These are phyloP conservation scores for Cryptocheilus praepositus DNA, from an alignment of 2,888 invertebrate genomes.

Conservation along the genomic window DNA sequence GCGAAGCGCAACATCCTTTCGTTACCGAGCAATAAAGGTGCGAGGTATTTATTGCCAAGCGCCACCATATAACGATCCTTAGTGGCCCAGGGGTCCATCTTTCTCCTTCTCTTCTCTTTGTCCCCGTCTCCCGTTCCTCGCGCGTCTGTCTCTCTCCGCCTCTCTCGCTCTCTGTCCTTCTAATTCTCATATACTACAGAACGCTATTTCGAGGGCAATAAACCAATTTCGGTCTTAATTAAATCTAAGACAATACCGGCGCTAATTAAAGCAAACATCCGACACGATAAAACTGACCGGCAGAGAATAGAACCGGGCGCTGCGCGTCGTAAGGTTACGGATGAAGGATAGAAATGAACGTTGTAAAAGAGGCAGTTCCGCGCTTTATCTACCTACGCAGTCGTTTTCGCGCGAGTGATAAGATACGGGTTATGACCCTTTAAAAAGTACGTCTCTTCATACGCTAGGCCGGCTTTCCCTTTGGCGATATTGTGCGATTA, in stretches of 20 bases:
- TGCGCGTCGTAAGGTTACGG: not conserved
- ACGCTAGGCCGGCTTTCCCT: too few species aligned
- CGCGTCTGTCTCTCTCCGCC: not conserved
- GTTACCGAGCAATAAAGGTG: constrained; percentile 57
- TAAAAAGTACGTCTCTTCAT: too few species aligned
- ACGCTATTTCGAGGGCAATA: constrained; percentile 58
- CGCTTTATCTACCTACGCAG: constrained; percentile 39
- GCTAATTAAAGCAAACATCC: constrained; percentile 70
- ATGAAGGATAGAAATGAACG: constrained; percentile 24
- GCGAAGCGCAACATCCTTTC: constrained; percentile 18
- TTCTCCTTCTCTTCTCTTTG: not conserved
- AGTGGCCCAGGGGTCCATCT: constrained; percentile 14
- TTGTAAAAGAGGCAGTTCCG: constrained; percentile 47
- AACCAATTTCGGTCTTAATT: constrained; percentile 72
- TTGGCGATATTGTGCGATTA: not conserved
- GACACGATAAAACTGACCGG: constrained; percentile 58
- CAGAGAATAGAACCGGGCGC: constrained; percentile 21
- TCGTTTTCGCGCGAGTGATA: too few species aligned
- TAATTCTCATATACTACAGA: not conserved
- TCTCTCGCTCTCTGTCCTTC: not conserved
- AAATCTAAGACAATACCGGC: constrained; percentile 68
- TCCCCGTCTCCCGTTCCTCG: not conserved
- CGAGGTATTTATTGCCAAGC: constrained; percentile 64
- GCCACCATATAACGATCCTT: constrained; percentile 55
- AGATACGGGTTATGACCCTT: too few species aligned